These are phyloP conservation scores for Barypeithes pellucidus DNA, from an alignment of 2,888 invertebrate species.

Conservation along the genomic window DNA sequence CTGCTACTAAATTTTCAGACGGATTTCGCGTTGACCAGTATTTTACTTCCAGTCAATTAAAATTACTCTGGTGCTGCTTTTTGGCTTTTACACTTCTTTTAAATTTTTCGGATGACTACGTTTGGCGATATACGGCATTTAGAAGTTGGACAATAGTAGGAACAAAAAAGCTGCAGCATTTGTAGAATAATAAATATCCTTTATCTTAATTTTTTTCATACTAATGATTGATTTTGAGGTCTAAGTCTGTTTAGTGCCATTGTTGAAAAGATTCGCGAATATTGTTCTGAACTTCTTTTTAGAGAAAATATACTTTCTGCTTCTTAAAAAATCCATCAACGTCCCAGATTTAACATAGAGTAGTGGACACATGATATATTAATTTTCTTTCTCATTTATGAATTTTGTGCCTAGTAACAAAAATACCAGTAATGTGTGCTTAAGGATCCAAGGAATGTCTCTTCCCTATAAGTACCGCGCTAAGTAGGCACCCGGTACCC, in stretches of 20 bases:
- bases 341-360: too few relatives aligned
- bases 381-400: too few relatives aligned
- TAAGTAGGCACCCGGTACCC: slow-evolving; percentile 49
- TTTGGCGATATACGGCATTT: slow-evolving; percentile 12
- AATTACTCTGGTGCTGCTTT: slow-evolving; percentile 57
- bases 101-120: slow-evolving; percentile 25
- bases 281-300: background rate
- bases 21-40: slow-evolving; percentile 60
- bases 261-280: too few relatives aligned
- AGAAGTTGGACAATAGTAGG: background rate
- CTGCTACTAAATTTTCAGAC: slow-evolving; percentile 63
- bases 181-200: background rate
- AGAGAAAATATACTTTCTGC: too few relatives aligned
- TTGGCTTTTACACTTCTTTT: slow-evolving; percentile 33
- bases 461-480: slow-evolving; percentile 44
- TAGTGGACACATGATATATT: too few relatives aligned
- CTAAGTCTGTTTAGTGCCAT: too few relatives aligned
- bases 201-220: too few relatives aligned
- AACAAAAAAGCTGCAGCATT: background rate
- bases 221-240: too few relatives aligned
- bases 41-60: slow-evolving; percentile 63
- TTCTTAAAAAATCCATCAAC: too few relatives aligned
- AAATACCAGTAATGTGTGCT: background rate
- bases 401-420: background rate
- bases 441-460: slow-evolving; percentile 27